Percentiles rank a stretch among this genome's conserved stretches.
These are phyloP conservation scores for Thripadectes ignobilis DNA, from an alignment of 2,797 vertebrate genomes.

Conservation along the genomic window DNA sequence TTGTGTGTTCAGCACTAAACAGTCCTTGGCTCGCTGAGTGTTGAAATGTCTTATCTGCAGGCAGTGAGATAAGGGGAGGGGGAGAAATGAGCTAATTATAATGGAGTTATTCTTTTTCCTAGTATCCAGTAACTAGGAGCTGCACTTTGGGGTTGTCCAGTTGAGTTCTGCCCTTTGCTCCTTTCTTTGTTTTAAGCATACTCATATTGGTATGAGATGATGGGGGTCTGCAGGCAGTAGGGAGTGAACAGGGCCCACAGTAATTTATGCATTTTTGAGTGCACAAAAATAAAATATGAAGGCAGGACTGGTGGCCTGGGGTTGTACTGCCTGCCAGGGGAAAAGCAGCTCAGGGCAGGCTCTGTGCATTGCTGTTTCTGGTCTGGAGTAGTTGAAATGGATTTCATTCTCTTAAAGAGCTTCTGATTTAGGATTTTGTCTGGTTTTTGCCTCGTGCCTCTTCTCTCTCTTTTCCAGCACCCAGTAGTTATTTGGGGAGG, in stretches of 20 bases:
- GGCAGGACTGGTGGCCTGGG: not conserved
- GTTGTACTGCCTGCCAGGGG: not conserved
- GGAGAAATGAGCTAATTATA: not conserved
- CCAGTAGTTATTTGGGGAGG: not conserved
- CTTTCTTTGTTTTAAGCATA: not conserved
- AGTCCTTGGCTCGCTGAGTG: not conserved
- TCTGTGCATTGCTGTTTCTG: not conserved
- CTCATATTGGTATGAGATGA: accelerated
- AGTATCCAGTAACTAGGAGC: not conserved
- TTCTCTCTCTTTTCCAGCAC: not conserved
- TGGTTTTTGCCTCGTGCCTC: not conserved
- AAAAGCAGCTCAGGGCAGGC: not conserved
- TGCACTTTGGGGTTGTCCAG: not conserved
- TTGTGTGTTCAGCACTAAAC: not conserved
- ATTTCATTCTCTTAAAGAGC: not conserved
- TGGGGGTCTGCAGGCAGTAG: not conserved
- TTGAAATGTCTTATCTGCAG: not conserved
- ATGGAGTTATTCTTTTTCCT: not conserved
- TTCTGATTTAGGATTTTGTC: not conserved
- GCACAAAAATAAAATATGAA: not conserved
- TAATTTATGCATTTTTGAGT: not conserved
- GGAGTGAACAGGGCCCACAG: not conserved
- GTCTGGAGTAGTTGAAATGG: not conserved
- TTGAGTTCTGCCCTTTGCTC: not conserved
- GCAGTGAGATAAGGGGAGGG: not conserved